phyloP scores from a whole-genome alignment of 2,888 invertebrate genomes.

The Sphaeridia pumilis region DNA sequence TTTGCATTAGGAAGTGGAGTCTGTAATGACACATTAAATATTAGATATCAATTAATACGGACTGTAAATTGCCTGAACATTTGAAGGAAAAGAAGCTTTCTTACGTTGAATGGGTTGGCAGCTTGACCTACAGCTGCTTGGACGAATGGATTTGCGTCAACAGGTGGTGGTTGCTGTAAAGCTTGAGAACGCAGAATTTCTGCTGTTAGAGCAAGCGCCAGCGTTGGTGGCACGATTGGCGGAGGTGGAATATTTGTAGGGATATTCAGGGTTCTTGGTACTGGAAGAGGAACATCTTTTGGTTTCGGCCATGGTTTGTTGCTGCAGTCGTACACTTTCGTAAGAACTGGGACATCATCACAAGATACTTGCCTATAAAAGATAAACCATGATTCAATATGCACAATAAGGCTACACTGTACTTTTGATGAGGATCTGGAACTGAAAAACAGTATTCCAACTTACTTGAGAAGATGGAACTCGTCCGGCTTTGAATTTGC shows the following conservation, averaged over 20 bases:
- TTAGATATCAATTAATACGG: too few species aligned
- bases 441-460: not conserved
- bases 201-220: not conserved
- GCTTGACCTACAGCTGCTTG: not conserved
- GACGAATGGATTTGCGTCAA: constrained; percentile 9
- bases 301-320: constrained; percentile 10
- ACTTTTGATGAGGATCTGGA: too few species aligned
- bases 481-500: constrained; percentile 47
- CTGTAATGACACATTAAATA: too few species aligned
- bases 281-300: not conserved
- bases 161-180: not conserved
- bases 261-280: not conserved
- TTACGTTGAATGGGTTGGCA: constrained; percentile 13
- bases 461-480: constrained; percentile 20
- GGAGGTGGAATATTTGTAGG: not conserved
- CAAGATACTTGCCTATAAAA: constrained; percentile 56
- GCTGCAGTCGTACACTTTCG: constrained; percentile 41
- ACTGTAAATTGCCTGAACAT: constrained; percentile 15
- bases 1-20: too few species aligned
- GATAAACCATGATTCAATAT: not conserved
- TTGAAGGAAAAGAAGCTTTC: not conserved
- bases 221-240: not conserved
- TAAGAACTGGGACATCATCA: constrained; percentile 74
- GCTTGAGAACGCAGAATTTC: not conserved
- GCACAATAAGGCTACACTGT: too few species aligned